Evolutionary conservation across 1,140 invertebrate species (phyloP).

Genomic region (Acromyrmex heyeri): DNA sequence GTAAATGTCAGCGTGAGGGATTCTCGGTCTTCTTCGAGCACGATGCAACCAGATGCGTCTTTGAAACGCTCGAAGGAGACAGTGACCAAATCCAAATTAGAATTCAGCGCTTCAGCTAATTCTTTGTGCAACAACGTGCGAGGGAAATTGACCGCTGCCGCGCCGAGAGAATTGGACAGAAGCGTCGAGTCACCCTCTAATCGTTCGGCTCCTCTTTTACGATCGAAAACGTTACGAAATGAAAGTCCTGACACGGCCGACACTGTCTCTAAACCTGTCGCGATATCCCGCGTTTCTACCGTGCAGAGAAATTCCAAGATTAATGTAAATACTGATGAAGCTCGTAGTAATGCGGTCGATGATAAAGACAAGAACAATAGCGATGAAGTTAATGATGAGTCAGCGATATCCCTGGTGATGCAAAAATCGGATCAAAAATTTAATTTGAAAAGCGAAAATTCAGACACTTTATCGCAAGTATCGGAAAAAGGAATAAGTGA

Average conservation of each 20-base stretch:
- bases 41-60: conserved; percentile 5
- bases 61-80: conserved; percentile 43
- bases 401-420: neutral
- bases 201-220: neutral
- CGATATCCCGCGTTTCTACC: conserved; percentile 9
- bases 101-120: conserved; percentile 51
- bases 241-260: neutral
- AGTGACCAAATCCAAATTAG: conserved; percentile 10
- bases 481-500: conserved; percentile 4
- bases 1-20: conserved; percentile 55
- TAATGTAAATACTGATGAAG: conserved; percentile 10
- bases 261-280: neutral
- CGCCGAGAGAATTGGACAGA: conserved; percentile 4
- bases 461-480: neutral
- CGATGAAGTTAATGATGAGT: neutral
- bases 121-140: conserved; percentile 43
- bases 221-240: conserved; percentile 47
- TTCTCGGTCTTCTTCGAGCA: neutral
- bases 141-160: neutral
- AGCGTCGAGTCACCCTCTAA: conserved; percentile 1
- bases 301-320: conserved; percentile 13
- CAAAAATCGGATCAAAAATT: conserved; percentile 20
- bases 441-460: conserved; percentile 34
- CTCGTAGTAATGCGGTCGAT: neutral
- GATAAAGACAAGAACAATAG: neutral